Conservation (phyloP, 2,888 invertebrate species). For the Mesorhabditis sp. region DNA sequence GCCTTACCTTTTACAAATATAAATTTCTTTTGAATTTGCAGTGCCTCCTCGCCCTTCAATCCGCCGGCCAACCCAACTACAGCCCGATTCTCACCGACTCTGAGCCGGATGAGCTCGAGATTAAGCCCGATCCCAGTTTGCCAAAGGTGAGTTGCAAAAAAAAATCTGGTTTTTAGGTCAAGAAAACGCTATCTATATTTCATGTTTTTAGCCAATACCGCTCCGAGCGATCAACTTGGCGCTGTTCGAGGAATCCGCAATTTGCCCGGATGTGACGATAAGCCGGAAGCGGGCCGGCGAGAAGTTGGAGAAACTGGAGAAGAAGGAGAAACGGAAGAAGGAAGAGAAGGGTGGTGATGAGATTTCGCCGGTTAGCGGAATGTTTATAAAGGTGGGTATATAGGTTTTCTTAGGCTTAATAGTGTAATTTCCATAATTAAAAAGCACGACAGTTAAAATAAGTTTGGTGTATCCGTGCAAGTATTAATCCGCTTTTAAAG, state of each 20-base stretch:
- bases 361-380: slow-evolving; percentile 57
- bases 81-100: background rate
- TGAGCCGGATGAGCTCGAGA: background rate
- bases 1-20: no score
- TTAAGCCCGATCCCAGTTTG: background rate
- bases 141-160: background rate
- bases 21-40: no score
- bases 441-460: no score
- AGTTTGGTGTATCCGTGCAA: no score
- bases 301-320: slow-evolving; percentile 2
- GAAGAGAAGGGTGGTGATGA: slow-evolving; percentile 34
- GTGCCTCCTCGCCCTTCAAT: no score
- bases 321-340: slow-evolving; percentile 11
- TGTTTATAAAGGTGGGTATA: slow-evolving; percentile 54
- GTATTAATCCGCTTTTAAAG: no score
- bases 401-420: no score
- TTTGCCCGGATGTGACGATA: no score
- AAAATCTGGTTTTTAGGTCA: no score
- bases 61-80: no score
- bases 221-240: background rate
- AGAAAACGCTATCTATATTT: background rate
- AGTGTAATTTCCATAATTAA: no score
- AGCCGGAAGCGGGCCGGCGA: background rate
- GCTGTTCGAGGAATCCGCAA: background rate
- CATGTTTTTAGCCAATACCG: background rate